Percentiles rank a stretch among this genome's conserved stretches.
These are phyloP conservation scores for Eurois occulta DNA, from an alignment of 2,888 invertebrate species.

Conservation along the genomic window DNA sequence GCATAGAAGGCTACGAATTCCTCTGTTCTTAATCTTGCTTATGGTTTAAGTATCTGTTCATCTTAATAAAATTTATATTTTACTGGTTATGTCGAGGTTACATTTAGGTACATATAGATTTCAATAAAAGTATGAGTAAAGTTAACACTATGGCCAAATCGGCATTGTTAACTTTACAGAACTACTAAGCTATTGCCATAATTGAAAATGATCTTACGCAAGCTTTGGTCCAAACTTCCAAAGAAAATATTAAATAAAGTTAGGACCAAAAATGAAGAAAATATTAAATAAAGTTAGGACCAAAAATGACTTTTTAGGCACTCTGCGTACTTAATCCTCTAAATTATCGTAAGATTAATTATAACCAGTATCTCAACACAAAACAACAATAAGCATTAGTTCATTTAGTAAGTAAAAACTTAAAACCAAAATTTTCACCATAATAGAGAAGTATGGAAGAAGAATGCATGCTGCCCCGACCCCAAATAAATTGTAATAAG, in stretches of 20 bases:
- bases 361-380: neutral
- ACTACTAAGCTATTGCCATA: neutral
- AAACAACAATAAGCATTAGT: neutral
- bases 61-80: constrained; percentile 11
- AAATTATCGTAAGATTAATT: neutral
- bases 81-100: neutral
- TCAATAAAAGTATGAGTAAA: neutral
- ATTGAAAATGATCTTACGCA: neutral
- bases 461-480: neutral
- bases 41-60: neutral
- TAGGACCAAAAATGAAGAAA: neutral
- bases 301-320: neutral
- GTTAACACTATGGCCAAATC: neutral
- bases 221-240: neutral
- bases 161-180: neutral
- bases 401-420: neutral
- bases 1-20: constrained; percentile 17
- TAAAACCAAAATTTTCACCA: neutral
- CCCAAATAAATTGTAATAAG: neutral
- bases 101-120: neutral
- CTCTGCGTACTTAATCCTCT: neutral
- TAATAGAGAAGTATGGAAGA: neutral
- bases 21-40: constrained; percentile 26
- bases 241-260: too few relatives aligned
- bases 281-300: too few relatives aligned